Base-by-base conservation (phyloP, 2,888 invertebrate species). In the Deilephila porcellus region DNA sequence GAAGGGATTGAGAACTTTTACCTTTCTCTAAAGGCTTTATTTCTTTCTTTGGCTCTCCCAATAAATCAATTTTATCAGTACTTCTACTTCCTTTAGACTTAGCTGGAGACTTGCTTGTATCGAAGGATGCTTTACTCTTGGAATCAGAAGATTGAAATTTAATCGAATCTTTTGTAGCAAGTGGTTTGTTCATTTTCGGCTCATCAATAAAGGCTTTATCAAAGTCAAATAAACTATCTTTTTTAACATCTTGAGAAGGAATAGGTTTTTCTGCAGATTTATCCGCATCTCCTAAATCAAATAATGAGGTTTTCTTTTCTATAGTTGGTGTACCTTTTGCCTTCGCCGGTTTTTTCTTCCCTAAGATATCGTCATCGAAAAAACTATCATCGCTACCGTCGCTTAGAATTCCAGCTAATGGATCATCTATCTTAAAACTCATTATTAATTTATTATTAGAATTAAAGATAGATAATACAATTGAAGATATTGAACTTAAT, bases 341-440 rank as follows among this genome's bases (percentile, higher is more conserved):
- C 76, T 92, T 93, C 34, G 77, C 72, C 3, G 90, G 78, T 80
- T 93, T 93, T 82, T 92, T 94, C 82, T 93, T 94, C 25, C 93
- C 92, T 60, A 93, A 80, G 73, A 93, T 94, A 79, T 96, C 95
- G 79, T 96, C 96, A 79, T 96, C 96, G 82, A 97, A 97, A 83
- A 97, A 97, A 88, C 96, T 97, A 81, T 97, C 97, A 81, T 96
- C 96, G 81, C 96, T 96, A 74, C 96, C 96, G 83, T 96, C 97
- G 82, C 96, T 96, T 67, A 96, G 88, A 82, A 96, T 94, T 82
- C 96, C 96, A 52, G 95, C 96, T 76, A 96, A 87, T 17, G 96
- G 96, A 87, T 96, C 96, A 71, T 96, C 96, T 52, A 95, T 83
- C 85, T 95, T 95, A 80, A 96, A 95, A 91, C 91, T 95, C 95